These are phyloP conservation scores for Apeltes quadracus DNA, from an alignment of 2,113 vertebrate genomes.

Conservation along the genomic window DNA sequence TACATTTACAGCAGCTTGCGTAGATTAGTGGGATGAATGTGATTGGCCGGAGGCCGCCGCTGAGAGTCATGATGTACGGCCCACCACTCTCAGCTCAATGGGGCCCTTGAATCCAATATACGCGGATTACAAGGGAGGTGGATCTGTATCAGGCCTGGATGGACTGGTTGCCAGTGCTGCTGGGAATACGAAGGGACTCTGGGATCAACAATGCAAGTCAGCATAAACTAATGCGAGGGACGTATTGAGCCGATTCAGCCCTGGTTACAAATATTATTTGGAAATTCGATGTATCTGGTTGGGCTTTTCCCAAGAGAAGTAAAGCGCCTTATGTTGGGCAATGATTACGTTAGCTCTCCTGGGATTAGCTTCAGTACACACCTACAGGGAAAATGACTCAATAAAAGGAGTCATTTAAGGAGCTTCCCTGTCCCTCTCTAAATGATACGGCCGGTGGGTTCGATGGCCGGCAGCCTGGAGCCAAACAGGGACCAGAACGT, in stretches of 20 bases:
- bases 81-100: constrained; percentile 23
- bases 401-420: constrained; percentile 36
- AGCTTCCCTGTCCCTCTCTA: constrained; percentile 19
- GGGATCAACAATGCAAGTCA: constrained; percentile 54
- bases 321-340: constrained; percentile 17
- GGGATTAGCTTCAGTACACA: constrained; percentile 31
- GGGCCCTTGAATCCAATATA: constrained; percentile 65
- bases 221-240: constrained; percentile 25
- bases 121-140: constrained; percentile 43
- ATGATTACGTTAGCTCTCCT: constrained; percentile 11
- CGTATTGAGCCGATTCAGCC: constrained; percentile 6
- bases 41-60: constrained; percentile 1
- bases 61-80: not conserved
- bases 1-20: constrained; percentile 8
- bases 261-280: not conserved
- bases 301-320: not conserved
- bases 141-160: constrained; percentile 51
- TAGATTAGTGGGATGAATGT: not conserved
- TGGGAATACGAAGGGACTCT: constrained; percentile 17
- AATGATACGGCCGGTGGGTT: constrained; percentile 44
- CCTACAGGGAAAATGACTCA: constrained; percentile 35
- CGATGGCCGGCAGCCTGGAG: constrained; percentile 36
- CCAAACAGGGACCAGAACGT: constrained; percentile 38
- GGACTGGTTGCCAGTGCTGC: constrained; percentile 41
- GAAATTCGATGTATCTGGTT: constrained; percentile 23